Percentiles rank a stretch among this genome's conserved stretches.
Conservation (phyloP, 2,888 invertebrate species). For the Cryptus viduatorius region DNA sequence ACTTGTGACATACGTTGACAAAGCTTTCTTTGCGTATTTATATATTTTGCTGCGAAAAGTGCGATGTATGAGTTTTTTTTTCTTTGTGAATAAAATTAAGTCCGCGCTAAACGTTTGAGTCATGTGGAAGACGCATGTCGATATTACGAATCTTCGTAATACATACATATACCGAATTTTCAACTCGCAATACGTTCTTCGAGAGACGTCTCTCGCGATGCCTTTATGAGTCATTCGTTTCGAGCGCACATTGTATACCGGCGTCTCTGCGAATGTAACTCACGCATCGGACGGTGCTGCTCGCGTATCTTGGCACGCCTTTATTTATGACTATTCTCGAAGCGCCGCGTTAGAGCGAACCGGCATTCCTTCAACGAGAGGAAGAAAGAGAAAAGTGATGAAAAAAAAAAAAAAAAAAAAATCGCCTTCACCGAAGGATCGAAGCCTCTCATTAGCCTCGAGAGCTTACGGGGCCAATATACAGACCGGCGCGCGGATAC, state of each 20-base stretch:
- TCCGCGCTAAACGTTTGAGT: neutral
- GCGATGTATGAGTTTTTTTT: neutral
- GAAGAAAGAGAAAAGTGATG: neutral
- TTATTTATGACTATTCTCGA: slow-evolving; percentile 60
- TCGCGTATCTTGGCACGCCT: slow-evolving; percentile 65
- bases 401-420: neutral
- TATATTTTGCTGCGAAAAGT: neutral
- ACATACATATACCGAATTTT: neutral
- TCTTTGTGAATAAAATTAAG: neutral
- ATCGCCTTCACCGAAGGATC: slow-evolving; percentile 48
- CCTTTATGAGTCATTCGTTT: slow-evolving; percentile 54
- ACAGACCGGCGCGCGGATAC: neutral
- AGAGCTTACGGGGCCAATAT: neutral
- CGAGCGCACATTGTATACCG: slow-evolving; percentile 38
- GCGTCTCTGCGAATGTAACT: slow-evolving; percentile 27
- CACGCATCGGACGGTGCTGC: slow-evolving; percentile 51
- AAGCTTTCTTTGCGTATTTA: slow-evolving; percentile 12
- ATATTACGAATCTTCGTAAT: neutral
- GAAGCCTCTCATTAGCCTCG: slow-evolving; percentile 41
- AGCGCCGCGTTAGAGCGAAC: slow-evolving; percentile 32
- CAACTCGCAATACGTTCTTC: neutral
- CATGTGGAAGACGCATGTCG: neutral
- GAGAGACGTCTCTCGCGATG: neutral
- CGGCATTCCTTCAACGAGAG: slow-evolving; percentile 53
- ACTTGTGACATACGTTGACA: neutral